These are phyloP conservation scores for Carduelis carduelis DNA, from an alignment of 2,797 vertebrate genomes.

Conservation along the genomic window DNA sequence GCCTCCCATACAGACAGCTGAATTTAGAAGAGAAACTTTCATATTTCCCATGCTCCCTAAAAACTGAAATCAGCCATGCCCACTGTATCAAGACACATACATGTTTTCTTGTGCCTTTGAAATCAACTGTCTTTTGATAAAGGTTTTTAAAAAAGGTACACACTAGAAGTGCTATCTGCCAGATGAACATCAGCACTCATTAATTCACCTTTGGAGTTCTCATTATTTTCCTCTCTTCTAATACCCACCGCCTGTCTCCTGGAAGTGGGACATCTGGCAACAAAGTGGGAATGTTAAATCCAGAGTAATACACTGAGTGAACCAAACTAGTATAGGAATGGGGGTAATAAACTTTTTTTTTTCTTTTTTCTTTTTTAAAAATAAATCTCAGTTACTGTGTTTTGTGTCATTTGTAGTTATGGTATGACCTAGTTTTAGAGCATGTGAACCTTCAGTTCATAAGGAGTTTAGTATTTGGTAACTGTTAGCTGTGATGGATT, in stretches of 20 bases:
- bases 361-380: not conserved
- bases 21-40: not conserved
- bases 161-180: not conserved
- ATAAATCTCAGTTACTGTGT: fast-evolving
- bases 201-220: not conserved
- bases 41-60: not conserved
- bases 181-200: not conserved
- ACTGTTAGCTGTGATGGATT: not conserved
- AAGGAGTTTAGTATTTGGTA: not conserved
- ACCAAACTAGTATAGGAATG: not conserved
- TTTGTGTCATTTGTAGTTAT: not conserved
- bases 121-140: not conserved
- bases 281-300: not conserved
- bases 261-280: not conserved
- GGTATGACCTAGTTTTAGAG: not conserved
- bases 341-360: not conserved
- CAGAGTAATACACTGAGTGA: not conserved
- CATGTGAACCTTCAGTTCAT: not conserved
- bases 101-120: not conserved
- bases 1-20: not conserved
- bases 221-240: not conserved
- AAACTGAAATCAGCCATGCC: not conserved
- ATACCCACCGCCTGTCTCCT: not conserved
- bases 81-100: not conserved
- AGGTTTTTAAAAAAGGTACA: not conserved